These are phyloP conservation scores for Orbicella faveolata DNA, from an alignment of 64 coral and sea anemone genomes.

Conservation along the genomic window DNA sequence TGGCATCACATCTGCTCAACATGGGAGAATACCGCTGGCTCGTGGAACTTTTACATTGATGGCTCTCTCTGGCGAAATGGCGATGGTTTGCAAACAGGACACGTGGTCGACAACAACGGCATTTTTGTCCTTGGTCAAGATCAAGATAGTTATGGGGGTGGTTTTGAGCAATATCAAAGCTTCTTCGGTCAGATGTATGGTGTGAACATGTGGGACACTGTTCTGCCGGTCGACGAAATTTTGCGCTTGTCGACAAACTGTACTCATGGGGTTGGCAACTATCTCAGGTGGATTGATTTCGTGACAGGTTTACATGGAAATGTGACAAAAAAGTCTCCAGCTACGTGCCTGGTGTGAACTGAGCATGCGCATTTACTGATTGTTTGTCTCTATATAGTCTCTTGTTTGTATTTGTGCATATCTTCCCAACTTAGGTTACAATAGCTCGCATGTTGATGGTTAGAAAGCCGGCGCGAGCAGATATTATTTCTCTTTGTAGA, in stretches of 20 bases:
- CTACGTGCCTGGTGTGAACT: not conserved
- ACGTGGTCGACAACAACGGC: not conserved
- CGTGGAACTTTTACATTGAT: conserved; percentile 27
- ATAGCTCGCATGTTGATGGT: no score
- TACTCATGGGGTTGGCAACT: not conserved
- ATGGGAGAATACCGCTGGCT: not conserved
- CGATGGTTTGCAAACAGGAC: not conserved
- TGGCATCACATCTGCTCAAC: conserved; percentile 12
- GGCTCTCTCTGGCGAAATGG: not conserved
- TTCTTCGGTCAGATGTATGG: not conserved
- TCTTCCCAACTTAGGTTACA: no score
- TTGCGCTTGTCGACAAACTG: not conserved
- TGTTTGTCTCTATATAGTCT: no score
- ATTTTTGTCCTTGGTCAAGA: conserved; percentile 19
- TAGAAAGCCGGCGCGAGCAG: no score
- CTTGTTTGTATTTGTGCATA: no score
- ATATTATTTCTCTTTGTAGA: no score
- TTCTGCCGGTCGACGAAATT: conserved; percentile 3
- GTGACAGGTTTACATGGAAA: not conserved
- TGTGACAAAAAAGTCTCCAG: not conserved
- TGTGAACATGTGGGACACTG: conserved; percentile 33
- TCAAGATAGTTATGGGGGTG: conserved; percentile 14
- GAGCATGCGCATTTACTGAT: no score
- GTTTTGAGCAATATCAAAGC: not conserved
- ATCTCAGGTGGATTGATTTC: conserved; percentile 7